Conservation (phyloP, 2,888 invertebrate species). For the Andrena camellia region DNA sequence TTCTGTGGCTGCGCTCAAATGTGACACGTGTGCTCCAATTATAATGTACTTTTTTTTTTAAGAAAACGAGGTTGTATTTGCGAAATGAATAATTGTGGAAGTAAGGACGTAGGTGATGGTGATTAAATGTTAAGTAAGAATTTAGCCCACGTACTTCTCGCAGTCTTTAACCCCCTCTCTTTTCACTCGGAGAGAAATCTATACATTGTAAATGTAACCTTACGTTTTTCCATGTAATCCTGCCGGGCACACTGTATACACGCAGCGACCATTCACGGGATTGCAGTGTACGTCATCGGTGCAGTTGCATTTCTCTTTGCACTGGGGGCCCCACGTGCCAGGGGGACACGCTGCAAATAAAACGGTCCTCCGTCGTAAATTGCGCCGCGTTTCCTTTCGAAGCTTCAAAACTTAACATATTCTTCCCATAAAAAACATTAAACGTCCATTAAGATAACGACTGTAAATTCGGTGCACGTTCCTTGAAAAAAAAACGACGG, state of each 20-base stretch:
- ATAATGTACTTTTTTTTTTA: too few species aligned
- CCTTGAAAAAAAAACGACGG: too few species aligned
- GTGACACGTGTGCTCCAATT: too few species aligned
- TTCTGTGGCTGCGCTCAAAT: too few species aligned
- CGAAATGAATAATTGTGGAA: too few species aligned
- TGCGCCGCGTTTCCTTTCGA: not conserved
- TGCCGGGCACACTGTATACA: conserved; percentile 86
- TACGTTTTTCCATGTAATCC: conserved; percentile 91
- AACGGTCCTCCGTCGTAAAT: not conserved
- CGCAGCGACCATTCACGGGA: conserved; percentile 88
- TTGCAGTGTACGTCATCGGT: conserved; percentile 88
- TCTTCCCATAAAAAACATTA: too few species aligned
- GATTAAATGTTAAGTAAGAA: too few species aligned
- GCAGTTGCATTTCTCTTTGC: conserved; percentile 89
- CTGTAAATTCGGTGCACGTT: too few species aligned
- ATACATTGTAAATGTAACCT: conserved; percentile 64
- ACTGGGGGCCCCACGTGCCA: conserved; percentile 91
- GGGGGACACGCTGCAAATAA: conserved; percentile 88
- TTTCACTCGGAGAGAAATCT: conserved; percentile 15
- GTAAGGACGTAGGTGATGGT: too few species aligned
- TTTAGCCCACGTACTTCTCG: too few species aligned
- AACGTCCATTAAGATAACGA: too few species aligned
- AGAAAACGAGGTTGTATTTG: too few species aligned
- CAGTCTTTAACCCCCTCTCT: not conserved
- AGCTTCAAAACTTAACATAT: not conserved